A percentile compares a stretch with the other conserved stretches of the same genome.
Conservation (phyloP, 2,113 vertebrate species). For the Nothobranchius furzeri region DNA sequence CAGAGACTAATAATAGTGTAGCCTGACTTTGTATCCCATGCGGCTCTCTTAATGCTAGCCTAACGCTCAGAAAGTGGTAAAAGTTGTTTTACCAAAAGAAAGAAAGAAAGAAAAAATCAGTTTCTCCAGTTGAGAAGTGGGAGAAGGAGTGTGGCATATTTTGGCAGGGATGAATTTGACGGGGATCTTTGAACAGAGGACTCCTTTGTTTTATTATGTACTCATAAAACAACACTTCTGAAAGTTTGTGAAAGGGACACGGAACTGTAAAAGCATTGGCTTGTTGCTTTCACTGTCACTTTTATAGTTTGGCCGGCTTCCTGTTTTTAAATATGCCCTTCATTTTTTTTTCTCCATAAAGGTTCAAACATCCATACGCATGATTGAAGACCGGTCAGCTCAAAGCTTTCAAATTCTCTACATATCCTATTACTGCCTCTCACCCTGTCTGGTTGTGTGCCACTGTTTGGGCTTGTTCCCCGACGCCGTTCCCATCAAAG, state of each 20-base stretch:
- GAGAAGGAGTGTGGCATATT: slow-evolving; percentile 51
- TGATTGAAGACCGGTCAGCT: slow-evolving; percentile 21
- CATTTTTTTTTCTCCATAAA: slow-evolving; percentile 64
- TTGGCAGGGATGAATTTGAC: slow-evolving; percentile 39
- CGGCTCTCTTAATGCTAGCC: slow-evolving; percentile 61
- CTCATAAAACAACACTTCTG: slow-evolving; percentile 54
- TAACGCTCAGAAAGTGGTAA: slow-evolving; percentile 68
- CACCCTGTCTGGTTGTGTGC: slow-evolving; percentile 1
- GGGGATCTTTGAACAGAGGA: slow-evolving; percentile 47
- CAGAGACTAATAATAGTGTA: slow-evolving; percentile 79
- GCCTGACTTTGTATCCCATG: slow-evolving; percentile 70
- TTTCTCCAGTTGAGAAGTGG: slow-evolving; percentile 42
- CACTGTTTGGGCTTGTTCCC: slow-evolving; percentile 3
- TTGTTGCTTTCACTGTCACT: slow-evolving; percentile 48
- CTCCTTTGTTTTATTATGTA: slow-evolving; percentile 63
- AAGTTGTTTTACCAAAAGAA: slow-evolving; percentile 55
- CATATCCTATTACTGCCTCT: background rate
- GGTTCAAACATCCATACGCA: slow-evolving; percentile 53
- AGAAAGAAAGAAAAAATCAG: slow-evolving; percentile 40
- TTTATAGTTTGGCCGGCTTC: slow-evolving; percentile 65
- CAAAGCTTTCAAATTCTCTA: slow-evolving; percentile 13
- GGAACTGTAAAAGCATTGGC: slow-evolving; percentile 21
- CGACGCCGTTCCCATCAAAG: background rate
- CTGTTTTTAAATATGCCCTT: slow-evolving; percentile 60
- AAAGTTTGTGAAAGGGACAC: slow-evolving; percentile 38